phyloP scores from a whole-genome alignment of 2,888 invertebrate species.

The Oligia strigilis region DNA sequence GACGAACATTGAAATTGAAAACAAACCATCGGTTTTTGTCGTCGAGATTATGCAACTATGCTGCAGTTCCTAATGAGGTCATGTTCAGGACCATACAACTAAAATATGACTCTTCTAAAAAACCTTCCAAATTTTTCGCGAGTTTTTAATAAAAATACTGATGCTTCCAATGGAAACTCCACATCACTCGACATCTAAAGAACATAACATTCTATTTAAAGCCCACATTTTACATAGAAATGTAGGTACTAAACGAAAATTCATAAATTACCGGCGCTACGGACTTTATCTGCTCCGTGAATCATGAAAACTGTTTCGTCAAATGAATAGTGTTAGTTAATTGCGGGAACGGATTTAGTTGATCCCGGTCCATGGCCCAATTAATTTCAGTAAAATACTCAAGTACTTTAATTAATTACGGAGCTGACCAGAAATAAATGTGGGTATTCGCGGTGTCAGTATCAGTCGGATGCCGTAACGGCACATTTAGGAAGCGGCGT shows the following conservation, averaged over 20 bases:
- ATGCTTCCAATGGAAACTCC: neutral
- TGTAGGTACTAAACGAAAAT: conserved; percentile 28
- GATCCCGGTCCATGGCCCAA: conserved; percentile 48
- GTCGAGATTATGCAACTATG: neutral
- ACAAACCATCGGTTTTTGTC: too few species aligned
- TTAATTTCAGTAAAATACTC: conserved; percentile 55
- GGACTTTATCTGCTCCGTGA: conserved; percentile 27
- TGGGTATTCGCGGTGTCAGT: conserved; percentile 53
- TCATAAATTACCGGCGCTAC: conserved; percentile 15
- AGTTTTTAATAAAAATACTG: neutral
- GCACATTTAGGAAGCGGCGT: conserved; percentile 54
- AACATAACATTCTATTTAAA: neutral
- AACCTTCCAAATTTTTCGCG: neutral
- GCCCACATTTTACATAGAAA: conserved; percentile 12
- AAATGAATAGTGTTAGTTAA: conserved; percentile 54
- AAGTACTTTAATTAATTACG: conserved; percentile 65
- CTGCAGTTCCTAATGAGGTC: neutral
- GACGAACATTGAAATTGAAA: neutral
- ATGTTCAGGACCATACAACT: neutral
- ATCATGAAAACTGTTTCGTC: conserved; percentile 50
- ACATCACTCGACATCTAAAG: neutral
- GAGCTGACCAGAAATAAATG: conserved; percentile 61
- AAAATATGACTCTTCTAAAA: neutral
- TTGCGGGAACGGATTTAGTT: conserved; percentile 44
- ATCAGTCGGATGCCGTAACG: conserved; percentile 55